Percentiles rank a stretch among this genome's conserved stretches.
These are phyloP conservation scores for Oncorhynchus masou DNA, from an alignment of 2,113 vertebrate species.

Conservation along the genomic window DNA sequence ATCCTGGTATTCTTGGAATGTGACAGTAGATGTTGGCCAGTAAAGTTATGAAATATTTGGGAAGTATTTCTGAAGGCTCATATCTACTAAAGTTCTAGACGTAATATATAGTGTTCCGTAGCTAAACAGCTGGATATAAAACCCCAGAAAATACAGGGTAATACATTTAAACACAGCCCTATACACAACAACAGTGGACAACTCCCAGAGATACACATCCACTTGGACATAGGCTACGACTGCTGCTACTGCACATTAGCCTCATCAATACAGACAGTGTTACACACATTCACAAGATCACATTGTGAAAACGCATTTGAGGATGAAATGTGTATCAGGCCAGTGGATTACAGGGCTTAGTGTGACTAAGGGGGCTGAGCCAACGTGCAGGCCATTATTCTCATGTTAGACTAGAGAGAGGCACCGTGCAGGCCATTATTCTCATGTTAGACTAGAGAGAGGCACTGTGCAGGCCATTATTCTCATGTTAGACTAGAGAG, in stretches of 20 bases:
- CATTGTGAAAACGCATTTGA: conserved; percentile 23
- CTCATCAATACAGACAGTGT: neutral
- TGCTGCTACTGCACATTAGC: too few species aligned
- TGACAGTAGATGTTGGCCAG: neutral
- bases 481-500: too few species aligned
- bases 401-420: too few species aligned
- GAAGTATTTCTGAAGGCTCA: neutral
- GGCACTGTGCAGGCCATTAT: neutral
- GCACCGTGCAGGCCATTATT: neutral
- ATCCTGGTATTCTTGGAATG: conserved; percentile 9
- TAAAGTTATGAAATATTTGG: neutral
- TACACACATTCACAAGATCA: neutral
- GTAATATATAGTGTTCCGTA: too few species aligned
- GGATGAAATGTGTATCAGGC: conserved; percentile 8
- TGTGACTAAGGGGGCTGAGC: conserved; percentile 1
- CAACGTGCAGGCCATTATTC: neutral
- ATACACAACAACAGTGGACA: too few species aligned
- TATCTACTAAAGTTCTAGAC: neutral
- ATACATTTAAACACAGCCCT: too few species aligned
- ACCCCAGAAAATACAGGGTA: too few species aligned
- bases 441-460: conserved; percentile 2
- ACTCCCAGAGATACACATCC: neutral
- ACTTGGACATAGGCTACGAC: neutral
- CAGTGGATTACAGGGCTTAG: conserved; percentile 18
- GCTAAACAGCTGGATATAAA: too few species aligned